Evolutionary conservation across 2,797 vertebrate genomes (phyloP), one percentile per base, ranked within the genome.

Genomic region (Sebastes matsubarae): DNA sequence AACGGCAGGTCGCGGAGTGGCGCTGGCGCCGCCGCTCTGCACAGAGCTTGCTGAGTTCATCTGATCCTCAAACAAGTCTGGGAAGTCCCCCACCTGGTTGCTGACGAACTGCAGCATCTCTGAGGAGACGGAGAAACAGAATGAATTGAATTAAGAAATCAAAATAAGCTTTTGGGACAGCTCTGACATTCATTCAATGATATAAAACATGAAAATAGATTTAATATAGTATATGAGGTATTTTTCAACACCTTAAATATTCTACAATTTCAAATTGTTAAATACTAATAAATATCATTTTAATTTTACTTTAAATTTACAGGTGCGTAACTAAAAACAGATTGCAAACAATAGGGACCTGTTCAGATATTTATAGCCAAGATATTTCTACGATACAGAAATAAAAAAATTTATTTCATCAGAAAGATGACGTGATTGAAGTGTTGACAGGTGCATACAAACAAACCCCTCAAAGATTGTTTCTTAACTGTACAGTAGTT

Each of bases 41-140:
- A 88, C 8, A 5, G 93, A 77, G 13, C 82, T 79, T 1, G 80
- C 80, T 2, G 86, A 20, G 55, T 89, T 94, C 64, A 99, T 95
- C 69, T 96, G 98, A 75, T 99, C 98, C 2, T 98, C 96, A 82
- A 99, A 99, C 78, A 99, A 81, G 88, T 99, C 98, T 0, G 97
- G 95, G 50, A 99, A 99, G 83, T 99, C 98, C 6, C 97, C 98
- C 59, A 96, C 97, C 90, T 99, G 98, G 91, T 98, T 99, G 91
- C 96, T 99, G 94, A 99, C 98, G 16, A 99, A 99, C 94, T 99
- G 97, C 79, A 99, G 96, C 98, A 99, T 99, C 92, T 99, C 98
- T 99, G 96, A 54, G 59, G 54, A 76, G 16, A 72, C 2, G 6
- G 13, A 79, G 6, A 78, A 69, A 79, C 13, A 72, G 5, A 36